A percentile compares a stretch with the other conserved stretches of the same genome.
These are phyloP conservation scores for Pseudomyrmex sp. DNA, from an alignment of 1,140 invertebrate species.

Conservation along the genomic window DNA sequence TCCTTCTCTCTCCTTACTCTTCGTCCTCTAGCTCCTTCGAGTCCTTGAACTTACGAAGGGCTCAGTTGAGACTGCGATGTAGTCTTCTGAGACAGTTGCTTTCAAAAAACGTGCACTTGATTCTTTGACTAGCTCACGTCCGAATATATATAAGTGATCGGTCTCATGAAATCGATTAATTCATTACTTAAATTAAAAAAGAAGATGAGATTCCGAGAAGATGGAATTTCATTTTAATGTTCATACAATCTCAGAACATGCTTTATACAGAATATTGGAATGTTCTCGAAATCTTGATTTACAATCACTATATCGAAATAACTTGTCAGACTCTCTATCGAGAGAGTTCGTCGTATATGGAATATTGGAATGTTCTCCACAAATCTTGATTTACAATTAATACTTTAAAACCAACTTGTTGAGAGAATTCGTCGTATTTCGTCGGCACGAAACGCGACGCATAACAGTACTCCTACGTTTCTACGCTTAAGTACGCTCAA, in stretches of 20 bases:
- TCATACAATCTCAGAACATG: too few relatives aligned
- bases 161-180: not conserved
- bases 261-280: too few relatives aligned
- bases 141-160: not conserved
- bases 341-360: not conserved
- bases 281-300: not conserved
- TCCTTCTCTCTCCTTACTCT: slow-evolving; percentile 52
- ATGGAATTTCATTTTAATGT: too few relatives aligned
- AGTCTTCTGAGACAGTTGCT: slow-evolving; percentile 3
- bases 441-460: slow-evolving; percentile 34
- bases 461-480: slow-evolving; percentile 81
- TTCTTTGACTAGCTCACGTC: slow-evolving; percentile 32
- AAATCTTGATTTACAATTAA: not conserved
- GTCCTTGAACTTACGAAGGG: slow-evolving; percentile 81
- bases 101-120: slow-evolving; percentile 36
- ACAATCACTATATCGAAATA: not conserved
- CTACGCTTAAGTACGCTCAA: slow-evolving; percentile 65
- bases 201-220: not conserved
- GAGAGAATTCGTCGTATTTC: slow-evolving; percentile 62
- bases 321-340: too few relatives aligned
- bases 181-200: not conserved
- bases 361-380: not conserved
- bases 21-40: slow-evolving; percentile 58
- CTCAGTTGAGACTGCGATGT: slow-evolving; percentile 50
- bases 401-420: slow-evolving; percentile 4